Conservation (phyloP, 2,797 vertebrate species). For the Halcyon chelicuti region DNA sequence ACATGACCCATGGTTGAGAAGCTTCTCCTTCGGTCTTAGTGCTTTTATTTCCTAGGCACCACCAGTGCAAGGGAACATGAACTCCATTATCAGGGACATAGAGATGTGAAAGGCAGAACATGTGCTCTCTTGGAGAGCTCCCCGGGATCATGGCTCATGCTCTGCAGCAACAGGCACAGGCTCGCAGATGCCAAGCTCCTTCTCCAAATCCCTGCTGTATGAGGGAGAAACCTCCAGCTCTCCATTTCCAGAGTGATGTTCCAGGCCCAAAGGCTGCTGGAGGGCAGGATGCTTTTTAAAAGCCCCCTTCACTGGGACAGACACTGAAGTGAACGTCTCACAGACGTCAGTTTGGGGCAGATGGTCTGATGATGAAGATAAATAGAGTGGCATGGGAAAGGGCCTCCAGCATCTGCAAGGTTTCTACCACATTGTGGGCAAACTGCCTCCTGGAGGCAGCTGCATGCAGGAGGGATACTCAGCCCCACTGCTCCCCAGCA, state of each 20-base stretch:
- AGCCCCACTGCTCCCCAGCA: background rate
- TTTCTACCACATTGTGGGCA: background rate
- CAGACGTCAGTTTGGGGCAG: background rate
- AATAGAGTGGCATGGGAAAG: background rate
- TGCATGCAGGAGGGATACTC: background rate
- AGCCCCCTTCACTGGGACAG: background rate
- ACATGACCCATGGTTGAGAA: background rate
- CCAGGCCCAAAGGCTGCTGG: background rate
- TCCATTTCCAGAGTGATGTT: background rate
- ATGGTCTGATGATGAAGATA: background rate
- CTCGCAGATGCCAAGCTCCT: background rate
- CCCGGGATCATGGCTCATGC: background rate
- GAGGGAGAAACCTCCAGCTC: background rate
- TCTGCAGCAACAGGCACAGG: background rate
- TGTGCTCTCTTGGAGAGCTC: background rate
- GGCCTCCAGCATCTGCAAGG: background rate
- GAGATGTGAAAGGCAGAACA: background rate
- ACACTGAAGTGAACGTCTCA: background rate
- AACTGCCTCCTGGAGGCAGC: background rate
- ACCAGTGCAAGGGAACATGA: background rate
- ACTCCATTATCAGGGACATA: background rate
- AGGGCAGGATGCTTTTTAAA: background rate
- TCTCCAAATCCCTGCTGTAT: background rate
- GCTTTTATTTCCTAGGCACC: background rate
- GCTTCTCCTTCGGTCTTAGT: background rate